These are phyloP conservation scores for Globodera rostochiensis DNA, from an alignment of 1,140 invertebrate genomes.

Conservation along the genomic window DNA sequence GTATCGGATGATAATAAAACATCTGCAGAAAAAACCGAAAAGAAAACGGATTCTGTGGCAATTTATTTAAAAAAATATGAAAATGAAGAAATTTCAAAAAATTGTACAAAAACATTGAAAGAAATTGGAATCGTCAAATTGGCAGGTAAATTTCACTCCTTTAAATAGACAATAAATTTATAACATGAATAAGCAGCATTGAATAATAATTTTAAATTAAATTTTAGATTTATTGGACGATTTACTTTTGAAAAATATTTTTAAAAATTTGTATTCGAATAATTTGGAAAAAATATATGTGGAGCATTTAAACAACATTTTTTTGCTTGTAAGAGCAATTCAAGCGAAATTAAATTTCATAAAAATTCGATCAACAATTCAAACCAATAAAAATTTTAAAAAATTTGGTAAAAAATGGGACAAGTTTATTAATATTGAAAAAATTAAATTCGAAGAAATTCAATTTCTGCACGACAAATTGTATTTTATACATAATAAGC, in stretches of 20 bases:
- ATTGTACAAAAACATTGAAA: background rate
- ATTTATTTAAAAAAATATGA: background rate
- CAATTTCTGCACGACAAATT: background rate
- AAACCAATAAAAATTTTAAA: conserved; percentile 24
- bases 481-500: background rate
- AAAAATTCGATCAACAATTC: conserved; percentile 34
- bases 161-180: background rate
- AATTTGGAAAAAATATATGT: background rate
- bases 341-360: conserved; percentile 28
- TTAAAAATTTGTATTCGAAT: background rate
- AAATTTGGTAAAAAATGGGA: conserved; percentile 36
- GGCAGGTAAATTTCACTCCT: background rate
- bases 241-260: background rate
- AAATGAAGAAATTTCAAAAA: background rate
- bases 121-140: background rate
- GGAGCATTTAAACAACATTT: background rate
- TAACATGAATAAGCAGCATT: background rate
- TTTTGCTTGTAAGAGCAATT: background rate
- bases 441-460: background rate
- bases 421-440: conserved; percentile 25
- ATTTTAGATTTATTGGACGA: background rate
- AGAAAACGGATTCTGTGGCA: too few species aligned
- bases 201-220: too few species aligned
- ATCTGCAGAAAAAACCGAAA: too few species aligned
- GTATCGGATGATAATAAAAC: too few species aligned